These are phyloP conservation scores for Melanotaenia boesemani DNA, from an alignment of 2,797 vertebrate genomes.

Conservation along the genomic window DNA sequence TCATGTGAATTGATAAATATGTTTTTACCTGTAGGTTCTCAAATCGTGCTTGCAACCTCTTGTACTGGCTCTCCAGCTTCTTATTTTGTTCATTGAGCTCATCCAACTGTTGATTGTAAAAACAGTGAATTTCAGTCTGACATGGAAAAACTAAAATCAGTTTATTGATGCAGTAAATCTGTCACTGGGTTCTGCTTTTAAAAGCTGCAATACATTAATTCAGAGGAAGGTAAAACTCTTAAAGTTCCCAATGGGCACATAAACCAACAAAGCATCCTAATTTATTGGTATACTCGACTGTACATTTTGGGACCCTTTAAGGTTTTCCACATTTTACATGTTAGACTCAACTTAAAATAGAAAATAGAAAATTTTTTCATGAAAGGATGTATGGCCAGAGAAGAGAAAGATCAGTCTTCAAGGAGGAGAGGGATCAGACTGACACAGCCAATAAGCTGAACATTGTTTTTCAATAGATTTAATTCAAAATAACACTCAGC, in stretches of 20 bases:
- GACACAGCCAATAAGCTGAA: neutral
- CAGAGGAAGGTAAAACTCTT: constrained; percentile 1
- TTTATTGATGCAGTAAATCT: neutral
- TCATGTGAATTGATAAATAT: neutral
- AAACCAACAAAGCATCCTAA: constrained; percentile 1
- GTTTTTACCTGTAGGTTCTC: constrained; percentile 90
- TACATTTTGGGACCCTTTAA: neutral
- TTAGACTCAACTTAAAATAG: neutral
- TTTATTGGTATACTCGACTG: neutral
- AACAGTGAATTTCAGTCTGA: neutral
- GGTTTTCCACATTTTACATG: neutral
- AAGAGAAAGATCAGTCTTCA: neutral
- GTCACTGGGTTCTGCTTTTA: neutral
- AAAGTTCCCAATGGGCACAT: neutral
- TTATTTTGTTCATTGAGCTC: constrained; percentile 87
- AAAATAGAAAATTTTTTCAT: neutral
- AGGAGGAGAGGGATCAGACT: neutral
- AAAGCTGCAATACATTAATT: neutral
- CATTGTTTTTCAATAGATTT: neutral
- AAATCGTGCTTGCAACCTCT: constrained; percentile 88
- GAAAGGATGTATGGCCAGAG: neutral
- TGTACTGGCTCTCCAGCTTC: constrained; percentile 86
- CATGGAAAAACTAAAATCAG: neutral
- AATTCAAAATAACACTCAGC: too few relatives aligned
- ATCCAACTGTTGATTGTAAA: constrained; percentile 80